Conservation (phyloP, 2,797 vertebrate species). For the Acipenser transmontanus region DNA sequence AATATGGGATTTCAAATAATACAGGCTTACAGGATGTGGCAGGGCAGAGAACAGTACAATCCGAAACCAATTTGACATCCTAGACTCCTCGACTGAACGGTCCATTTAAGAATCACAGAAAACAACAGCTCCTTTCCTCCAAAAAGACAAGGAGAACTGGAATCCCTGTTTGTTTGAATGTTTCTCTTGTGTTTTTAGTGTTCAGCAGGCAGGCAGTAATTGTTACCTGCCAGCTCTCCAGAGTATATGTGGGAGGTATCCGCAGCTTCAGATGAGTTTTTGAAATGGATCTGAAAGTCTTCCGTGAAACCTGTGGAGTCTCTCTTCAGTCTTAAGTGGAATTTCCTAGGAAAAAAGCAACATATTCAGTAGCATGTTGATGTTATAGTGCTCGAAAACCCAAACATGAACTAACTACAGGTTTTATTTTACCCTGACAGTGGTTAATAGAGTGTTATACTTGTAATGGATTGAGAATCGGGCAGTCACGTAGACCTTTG, state of each 20-base stretch:
- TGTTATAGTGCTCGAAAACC: slow-evolving; percentile 16
- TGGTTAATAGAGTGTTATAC: not conserved
- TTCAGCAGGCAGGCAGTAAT: not conserved
- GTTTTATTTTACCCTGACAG: too few species aligned
- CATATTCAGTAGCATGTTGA: not conserved
- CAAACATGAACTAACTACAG: not conserved
- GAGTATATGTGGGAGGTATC: slow-evolving; percentile 69
- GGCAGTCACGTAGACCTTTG: not conserved
- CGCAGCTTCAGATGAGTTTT: slow-evolving; percentile 25
- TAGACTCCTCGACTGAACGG: not conserved
- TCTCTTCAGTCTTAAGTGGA: slow-evolving; percentile 54
- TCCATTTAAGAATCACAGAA: not conserved
- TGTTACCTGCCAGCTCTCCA: slow-evolving; percentile 59
- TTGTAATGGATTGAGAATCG: slow-evolving; percentile 2
- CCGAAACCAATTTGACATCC: slow-evolving; percentile 8
- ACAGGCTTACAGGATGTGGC: too few species aligned
- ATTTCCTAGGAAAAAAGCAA: slow-evolving; percentile 39
- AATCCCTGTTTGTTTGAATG: not conserved
- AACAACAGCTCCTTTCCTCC: not conserved
- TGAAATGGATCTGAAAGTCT: slow-evolving; percentile 44
- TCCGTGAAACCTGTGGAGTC: slow-evolving; percentile 48
- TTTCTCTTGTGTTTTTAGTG: not conserved
- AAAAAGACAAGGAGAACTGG: slow-evolving; percentile 2
- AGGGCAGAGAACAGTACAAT: not conserved
- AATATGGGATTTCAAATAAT: too few species aligned